These are phyloP conservation scores for Fopius arisanus DNA, from an alignment of 1,140 invertebrate genomes.

Conservation along the genomic window DNA sequence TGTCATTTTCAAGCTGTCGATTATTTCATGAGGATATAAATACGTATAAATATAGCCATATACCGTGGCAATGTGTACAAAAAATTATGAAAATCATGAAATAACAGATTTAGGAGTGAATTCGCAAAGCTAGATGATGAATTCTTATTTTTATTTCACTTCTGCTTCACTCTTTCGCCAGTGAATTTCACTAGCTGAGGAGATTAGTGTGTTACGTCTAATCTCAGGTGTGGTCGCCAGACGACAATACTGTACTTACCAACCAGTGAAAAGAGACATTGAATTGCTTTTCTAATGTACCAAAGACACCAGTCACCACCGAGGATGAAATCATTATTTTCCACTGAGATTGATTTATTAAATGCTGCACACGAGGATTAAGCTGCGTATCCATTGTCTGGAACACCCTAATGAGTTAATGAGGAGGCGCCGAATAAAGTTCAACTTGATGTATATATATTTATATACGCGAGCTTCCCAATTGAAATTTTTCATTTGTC, in stretches of 20 bases:
- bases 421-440: conserved; percentile 47
- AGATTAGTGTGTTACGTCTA: not conserved
- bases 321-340: not conserved
- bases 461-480: conserved; percentile 22
- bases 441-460: not conserved
- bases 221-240: not conserved
- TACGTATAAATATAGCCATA: not conserved
- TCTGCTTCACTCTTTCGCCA: too few species aligned
- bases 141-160: too few species aligned
- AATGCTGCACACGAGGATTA: conserved; percentile 33
- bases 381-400: conserved; percentile 60
- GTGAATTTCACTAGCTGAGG: too few species aligned
- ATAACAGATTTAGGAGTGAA: too few species aligned
- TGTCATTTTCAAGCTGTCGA: not conserved
- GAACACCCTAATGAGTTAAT: conserved; percentile 65
- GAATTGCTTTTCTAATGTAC: conserved; percentile 3
- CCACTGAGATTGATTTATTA: not conserved
- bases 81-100: too few species aligned
- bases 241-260: conserved; percentile 6
- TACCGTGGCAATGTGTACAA: not conserved
- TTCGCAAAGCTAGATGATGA: too few species aligned
- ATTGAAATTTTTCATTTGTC: not conserved
- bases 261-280: not conserved
- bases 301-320: not conserved
- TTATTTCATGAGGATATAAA: not conserved